phyloP scores from a whole-genome alignment of 2,113 vertebrate genomes.

The Balaenoptera acutorostrata region DNA sequence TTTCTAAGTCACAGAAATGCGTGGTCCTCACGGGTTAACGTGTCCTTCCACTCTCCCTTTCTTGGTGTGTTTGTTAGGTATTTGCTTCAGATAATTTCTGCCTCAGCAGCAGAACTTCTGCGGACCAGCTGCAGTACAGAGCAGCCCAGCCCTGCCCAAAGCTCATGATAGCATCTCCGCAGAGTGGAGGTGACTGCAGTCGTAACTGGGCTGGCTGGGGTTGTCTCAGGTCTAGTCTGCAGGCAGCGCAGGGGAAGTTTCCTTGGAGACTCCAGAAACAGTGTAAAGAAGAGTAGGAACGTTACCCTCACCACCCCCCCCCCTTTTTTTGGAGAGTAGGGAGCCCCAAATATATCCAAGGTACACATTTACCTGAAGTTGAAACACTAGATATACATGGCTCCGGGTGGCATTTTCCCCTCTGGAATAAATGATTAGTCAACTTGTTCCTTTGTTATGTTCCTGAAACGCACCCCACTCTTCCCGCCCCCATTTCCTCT shows the following conservation, averaged over 20 bases:
- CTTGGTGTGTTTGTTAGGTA: neutral
- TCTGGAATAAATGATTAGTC: slow-evolving; percentile 54
- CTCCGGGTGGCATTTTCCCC: neutral
- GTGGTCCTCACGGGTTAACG: neutral
- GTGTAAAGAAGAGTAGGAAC: neutral
- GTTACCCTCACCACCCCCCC: fast-evolving
- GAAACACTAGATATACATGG: neutral
- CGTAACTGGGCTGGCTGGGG: neutral
- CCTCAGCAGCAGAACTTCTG: neutral
- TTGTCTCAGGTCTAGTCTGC: neutral
- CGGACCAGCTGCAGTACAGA: neutral
- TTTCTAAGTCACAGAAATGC: neutral
- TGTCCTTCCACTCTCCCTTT: neutral
- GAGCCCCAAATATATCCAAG: neutral
- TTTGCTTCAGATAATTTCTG: neutral
- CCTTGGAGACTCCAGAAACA: neutral
- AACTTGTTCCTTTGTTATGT: slow-evolving; percentile 42
- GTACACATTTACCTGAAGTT: neutral
- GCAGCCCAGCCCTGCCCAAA: neutral
- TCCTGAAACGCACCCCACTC: neutral
- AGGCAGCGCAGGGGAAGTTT: neutral
- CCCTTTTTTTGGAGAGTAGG: neutral
- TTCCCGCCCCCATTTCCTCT: slow-evolving; percentile 18
- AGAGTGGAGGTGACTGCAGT: neutral
- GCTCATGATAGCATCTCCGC: neutral